Evolutionary conservation across 2,113 vertebrate species (phyloP).

Genomic region (Aspiorhynchus laticeps): DNA sequence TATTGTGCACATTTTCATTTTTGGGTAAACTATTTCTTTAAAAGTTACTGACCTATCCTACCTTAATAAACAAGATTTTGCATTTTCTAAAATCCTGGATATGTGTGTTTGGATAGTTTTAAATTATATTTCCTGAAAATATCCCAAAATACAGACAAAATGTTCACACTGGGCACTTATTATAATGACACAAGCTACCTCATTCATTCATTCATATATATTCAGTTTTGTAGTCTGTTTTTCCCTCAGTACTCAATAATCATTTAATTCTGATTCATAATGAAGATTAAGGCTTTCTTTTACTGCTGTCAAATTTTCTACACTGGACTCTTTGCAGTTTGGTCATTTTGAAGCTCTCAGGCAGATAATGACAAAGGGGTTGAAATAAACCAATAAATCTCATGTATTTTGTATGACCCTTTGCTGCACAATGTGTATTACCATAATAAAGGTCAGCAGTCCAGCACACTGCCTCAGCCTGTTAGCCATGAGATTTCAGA

Average conservation of each 20-base stretch:
- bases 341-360: not conserved
- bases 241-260: not conserved
- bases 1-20: no score
- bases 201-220: no score
- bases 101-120: no score
- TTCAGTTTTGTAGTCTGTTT: no score
- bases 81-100: no score
- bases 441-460: conserved; percentile 71
- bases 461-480: not conserved
- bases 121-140: no score
- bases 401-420: conserved; percentile 60
- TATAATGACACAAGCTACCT: no score
- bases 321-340: not conserved
- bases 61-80: no score
- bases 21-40: no score
- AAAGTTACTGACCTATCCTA: no score
- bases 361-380: not conserved
- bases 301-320: not conserved
- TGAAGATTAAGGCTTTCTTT: not conserved
- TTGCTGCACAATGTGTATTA: conserved; percentile 60
- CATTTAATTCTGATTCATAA: not conserved
- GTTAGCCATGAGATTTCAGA: not conserved
- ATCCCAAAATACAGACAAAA: no score
- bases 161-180: no score
- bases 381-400: conserved; percentile 42